These are phyloP conservation scores for Lordiphosa andalusiaca DNA, from an alignment of 2,888 invertebrate species.

Conservation along the genomic window DNA sequence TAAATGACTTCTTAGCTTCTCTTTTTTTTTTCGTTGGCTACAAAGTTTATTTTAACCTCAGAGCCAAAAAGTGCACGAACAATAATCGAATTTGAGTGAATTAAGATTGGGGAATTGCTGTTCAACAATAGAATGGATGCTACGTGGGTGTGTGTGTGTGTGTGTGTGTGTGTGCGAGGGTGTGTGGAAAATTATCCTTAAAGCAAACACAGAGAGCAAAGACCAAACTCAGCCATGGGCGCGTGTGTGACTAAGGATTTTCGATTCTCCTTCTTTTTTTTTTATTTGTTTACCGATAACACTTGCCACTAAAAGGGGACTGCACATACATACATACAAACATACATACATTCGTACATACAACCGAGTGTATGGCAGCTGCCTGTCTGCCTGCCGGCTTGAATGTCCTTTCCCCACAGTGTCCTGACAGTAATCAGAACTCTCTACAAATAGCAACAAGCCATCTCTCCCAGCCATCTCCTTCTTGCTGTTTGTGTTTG, in stretches of 20 bases:
- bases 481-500: conserved; percentile 51
- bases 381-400: conserved; percentile 27
- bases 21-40: conserved; percentile 20
- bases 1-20: conserved; percentile 71
- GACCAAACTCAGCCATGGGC: conserved; percentile 37
- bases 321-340: background rate
- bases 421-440: conserved; percentile 71
- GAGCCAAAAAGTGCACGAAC: conserved; percentile 59
- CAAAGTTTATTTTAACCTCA: conserved; percentile 73
- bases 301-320: conserved; percentile 68
- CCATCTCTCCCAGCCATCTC: conserved; percentile 27
- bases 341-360: too few species aligned
- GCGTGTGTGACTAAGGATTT: conserved; percentile 13
- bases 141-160: conserved; percentile 18
- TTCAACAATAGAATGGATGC: conserved; percentile 52
- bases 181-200: conserved; percentile 65
- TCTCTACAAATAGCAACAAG: conserved; percentile 74
- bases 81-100: conserved; percentile 77
- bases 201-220: conserved; percentile 55
- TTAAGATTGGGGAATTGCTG: conserved; percentile 74
- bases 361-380: conserved; percentile 13
- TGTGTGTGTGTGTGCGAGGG: conserved; percentile 16
- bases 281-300: conserved; percentile 76
- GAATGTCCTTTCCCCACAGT: conserved; percentile 29
- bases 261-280: conserved; percentile 46